A percentile compares a stretch with the other conserved stretches of the same genome.
Evolutionary conservation across 1,140 invertebrate species (phyloP).

Genomic region (Cyrtorhinus lividipennis): DNA sequence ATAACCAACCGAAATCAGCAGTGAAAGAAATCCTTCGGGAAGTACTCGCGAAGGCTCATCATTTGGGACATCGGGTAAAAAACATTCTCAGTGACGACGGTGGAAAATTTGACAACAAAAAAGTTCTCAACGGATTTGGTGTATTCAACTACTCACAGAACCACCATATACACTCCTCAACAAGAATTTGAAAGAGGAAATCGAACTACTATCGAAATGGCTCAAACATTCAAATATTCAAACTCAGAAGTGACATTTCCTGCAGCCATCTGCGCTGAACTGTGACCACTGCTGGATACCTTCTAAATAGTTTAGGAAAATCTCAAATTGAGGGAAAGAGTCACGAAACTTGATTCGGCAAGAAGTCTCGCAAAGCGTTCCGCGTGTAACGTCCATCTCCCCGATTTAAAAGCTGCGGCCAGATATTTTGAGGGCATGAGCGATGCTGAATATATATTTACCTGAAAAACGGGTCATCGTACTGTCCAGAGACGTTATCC

Average conservation of each 20-base stretch:
- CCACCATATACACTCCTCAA: neutral
- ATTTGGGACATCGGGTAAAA: neutral
- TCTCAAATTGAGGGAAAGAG: neutral
- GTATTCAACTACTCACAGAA: neutral
- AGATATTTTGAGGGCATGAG: no score
- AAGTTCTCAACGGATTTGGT: neutral
- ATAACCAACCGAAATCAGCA: neutral
- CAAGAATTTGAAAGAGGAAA: neutral
- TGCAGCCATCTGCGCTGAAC: slow-evolving; percentile 14
- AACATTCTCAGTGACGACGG: neutral
- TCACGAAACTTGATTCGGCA: neutral
- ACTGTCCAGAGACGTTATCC: no score
- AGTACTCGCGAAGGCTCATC: neutral
- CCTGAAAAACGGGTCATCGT: no score
- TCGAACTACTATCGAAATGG: slow-evolving; percentile 15
- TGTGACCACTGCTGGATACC: slow-evolving; percentile 1
- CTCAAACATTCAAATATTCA: no score
- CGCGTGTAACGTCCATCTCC: no score
- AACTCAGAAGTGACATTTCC: slow-evolving; percentile 15
- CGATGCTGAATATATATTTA: no score
- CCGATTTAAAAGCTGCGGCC: no score
- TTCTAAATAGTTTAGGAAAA: slow-evolving; percentile 11
- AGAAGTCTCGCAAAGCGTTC: neutral
- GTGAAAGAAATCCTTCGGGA: neutral
- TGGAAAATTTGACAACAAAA: neutral